phyloP scores from a whole-genome alignment of 2,888 invertebrate genomes.

The Lysandra bellargus region DNA sequence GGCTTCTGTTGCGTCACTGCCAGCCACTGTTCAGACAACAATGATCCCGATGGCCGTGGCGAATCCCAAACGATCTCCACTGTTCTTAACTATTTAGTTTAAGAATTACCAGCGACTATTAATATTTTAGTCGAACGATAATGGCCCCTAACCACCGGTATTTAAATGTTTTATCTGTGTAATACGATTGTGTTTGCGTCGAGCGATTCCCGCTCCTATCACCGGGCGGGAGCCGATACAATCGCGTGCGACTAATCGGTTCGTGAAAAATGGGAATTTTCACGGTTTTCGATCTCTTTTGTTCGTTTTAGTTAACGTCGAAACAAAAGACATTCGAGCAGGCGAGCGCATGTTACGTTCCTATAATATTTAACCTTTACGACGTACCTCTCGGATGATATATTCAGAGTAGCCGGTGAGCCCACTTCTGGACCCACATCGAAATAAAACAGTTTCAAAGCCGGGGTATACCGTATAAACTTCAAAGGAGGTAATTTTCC shows the following conservation, averaged over 20 bases:
- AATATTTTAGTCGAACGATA: slow-evolving; percentile 27
- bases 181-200: neutral
- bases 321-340: slow-evolving; percentile 28
- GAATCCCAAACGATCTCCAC: slow-evolving; percentile 59
- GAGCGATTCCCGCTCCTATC: neutral
- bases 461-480: neutral
- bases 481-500: neutral
- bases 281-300: slow-evolving; percentile 26
- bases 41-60: slow-evolving; percentile 51
- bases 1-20: neutral
- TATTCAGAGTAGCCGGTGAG: neutral
- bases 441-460: neutral
- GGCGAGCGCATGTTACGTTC: slow-evolving; percentile 5
- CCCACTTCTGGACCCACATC: neutral
- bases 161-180: slow-evolving; percentile 19
- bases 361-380: slow-evolving; percentile 19
- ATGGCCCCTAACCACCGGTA: slow-evolving; percentile 28
- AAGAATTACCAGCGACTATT: slow-evolving; percentile 28
- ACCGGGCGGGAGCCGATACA: neutral
- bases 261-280: slow-evolving; percentile 29
- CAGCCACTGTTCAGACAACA: neutral
- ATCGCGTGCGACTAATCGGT: neutral
- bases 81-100: slow-evolving; percentile 56
- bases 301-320: slow-evolving; percentile 21
- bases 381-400: neutral